These are phyloP conservation scores for Muntiacus muntjak DNA, from an alignment of 2,113 vertebrate species.

Conservation along the genomic window DNA sequence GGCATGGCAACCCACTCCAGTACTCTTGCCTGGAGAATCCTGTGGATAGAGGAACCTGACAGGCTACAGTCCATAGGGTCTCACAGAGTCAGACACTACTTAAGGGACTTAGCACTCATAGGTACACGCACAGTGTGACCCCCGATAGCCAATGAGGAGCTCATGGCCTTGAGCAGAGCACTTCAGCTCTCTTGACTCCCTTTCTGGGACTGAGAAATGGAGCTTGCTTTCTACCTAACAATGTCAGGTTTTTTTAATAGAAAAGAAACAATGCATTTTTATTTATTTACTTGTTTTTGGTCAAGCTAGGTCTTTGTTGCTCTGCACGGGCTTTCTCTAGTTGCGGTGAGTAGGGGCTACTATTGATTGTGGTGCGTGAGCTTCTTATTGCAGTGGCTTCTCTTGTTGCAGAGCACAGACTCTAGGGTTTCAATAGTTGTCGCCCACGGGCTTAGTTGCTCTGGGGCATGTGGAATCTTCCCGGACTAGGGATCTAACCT, in stretches of 20 bases:
- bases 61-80: neutral
- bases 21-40: neutral
- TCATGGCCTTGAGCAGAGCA: neutral
- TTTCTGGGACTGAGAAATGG: neutral
- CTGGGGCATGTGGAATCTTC: neutral
- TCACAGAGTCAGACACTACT: neutral
- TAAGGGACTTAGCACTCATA: neutral
- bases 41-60: neutral
- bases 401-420: neutral
- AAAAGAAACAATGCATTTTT: neutral
- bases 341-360: neutral
- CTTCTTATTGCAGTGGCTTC: neutral
- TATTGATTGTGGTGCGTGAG: neutral
- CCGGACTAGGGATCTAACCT: neutral
- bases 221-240: rapidly evolving
- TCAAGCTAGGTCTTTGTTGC: neutral
- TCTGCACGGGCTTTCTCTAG: neutral
- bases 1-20: neutral
- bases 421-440: neutral
- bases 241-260: neutral
- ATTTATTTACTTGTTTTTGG: neutral
- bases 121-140: neutral
- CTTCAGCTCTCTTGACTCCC: neutral
- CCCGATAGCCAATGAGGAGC: neutral
- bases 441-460: neutral